Base-by-base conservation (phyloP, 2,888 invertebrate genomes). In the Phymatocera aterrima region DNA sequence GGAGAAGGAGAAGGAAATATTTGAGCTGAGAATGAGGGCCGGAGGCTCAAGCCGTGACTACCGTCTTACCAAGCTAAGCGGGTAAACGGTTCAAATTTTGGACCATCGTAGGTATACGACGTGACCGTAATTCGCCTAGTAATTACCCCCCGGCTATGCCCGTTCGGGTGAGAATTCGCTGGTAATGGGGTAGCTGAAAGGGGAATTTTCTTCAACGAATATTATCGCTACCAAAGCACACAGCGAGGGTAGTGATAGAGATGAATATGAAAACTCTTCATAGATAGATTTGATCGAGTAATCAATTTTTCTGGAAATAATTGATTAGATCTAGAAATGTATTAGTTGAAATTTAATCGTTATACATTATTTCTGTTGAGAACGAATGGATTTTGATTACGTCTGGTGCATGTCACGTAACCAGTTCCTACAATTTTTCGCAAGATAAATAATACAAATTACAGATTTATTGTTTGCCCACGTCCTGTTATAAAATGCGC, bases 101-200 rank as follows among this genome's bases (percentile, higher is more conserved):
- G 34, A 34, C 43, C 28, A 72, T 72, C 34, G 15, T 68, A n/a
- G n/a, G n/a, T n/a, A n/a, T n/a, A n/a, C 68, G 12, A 28, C 34
- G 51, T 51, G 72, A 51, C 72, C 72, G 51, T 72, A 72, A 72
- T 72, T 72, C 72, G 72, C 48, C 43, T 34, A 72, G 72, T 72
- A 72, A 72, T 72, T 48, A 72, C 72, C 72, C n/a, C n/a, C n/a
- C 51, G 18, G 72, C 51, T 51, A n/a, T 51, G 51, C 51, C 72
- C 51, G 31, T 72, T 72, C 51, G 72, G 72, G 51, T 72, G 48
- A 72, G 72, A 72, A 51, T 48, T 72, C 51, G 34, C 72, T 5
- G 72, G 48, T 72, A 72, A 72, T 72, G 48, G 72, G 72, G 51
- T 72, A 18, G 72, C 48, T 34, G 72, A 72, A 51, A 72, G 72